Conservation (phyloP, 2,113 vertebrate species). For the Ornithorhynchus anatinus region DNA sequence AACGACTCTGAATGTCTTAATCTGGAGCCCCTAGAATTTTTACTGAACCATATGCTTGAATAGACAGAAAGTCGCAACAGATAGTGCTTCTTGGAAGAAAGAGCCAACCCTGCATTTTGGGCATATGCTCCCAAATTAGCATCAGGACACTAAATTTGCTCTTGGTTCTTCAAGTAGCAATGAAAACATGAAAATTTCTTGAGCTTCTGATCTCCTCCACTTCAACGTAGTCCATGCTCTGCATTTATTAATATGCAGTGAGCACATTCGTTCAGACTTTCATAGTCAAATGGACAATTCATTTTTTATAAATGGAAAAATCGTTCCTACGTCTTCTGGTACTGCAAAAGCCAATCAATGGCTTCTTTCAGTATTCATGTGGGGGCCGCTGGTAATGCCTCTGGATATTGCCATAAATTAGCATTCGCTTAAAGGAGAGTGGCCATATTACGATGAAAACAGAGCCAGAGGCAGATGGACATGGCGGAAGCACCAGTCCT, state of each 20-base stretch:
- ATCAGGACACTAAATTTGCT: conserved; percentile 2
- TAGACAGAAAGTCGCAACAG: too few species aligned
- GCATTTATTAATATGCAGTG: background rate
- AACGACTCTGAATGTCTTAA: background rate
- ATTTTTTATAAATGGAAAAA: conserved; percentile 40
- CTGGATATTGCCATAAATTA: conserved; percentile 33
- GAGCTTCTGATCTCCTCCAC: background rate
- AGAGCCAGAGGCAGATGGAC: background rate
- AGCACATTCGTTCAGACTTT: conserved; percentile 5
- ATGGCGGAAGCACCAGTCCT: background rate
- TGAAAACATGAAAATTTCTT: background rate
- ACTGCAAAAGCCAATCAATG: conserved; percentile 46
- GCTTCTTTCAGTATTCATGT: conserved; percentile 41
- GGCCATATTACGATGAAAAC: conserved; percentile 20
- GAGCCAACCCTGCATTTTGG: background rate
- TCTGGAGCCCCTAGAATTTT: background rate
- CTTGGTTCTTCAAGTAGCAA: conserved; percentile 8
- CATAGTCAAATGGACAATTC: conserved; percentile 35
- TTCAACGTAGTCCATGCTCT: background rate
- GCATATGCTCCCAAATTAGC: background rate
- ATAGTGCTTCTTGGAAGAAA: too few species aligned
- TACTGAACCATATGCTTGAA: background rate
- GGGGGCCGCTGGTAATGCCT: conserved; percentile 21
- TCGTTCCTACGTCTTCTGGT: conserved; percentile 37
- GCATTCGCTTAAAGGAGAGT: conserved; percentile 32